Percentiles rank a stretch among this genome's conserved stretches.
Evolutionary conservation across 2,888 invertebrate species (phyloP).

Genomic region (Zootermopsis nevadensis): DNA sequence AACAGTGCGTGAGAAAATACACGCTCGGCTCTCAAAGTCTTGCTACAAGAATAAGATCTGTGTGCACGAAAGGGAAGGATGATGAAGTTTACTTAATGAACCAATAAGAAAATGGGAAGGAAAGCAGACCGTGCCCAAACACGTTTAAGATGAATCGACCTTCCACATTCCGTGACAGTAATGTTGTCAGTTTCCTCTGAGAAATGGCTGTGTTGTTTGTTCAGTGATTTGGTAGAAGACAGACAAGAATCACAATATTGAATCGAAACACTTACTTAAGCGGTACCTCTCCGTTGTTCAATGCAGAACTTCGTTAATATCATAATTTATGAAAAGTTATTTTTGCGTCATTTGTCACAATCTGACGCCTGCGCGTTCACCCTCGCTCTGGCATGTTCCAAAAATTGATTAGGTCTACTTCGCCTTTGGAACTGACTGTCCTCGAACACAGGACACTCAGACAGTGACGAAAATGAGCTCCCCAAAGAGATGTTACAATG

Average conservation of each 20-base stretch:
- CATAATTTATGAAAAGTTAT: too few relatives aligned
- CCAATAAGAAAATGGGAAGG: background rate
- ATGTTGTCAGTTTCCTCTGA: background rate
- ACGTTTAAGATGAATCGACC: conserved; percentile 7
- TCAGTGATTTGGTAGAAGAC: background rate
- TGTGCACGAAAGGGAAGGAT: background rate
- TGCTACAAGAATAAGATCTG: background rate
- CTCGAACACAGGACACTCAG: too few relatives aligned
- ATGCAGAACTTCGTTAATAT: too few relatives aligned
- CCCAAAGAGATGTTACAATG: too few relatives aligned
- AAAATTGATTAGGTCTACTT: too few relatives aligned
- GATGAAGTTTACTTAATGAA: background rate
- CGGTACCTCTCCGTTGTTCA: too few relatives aligned
- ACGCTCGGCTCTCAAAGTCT: background rate
- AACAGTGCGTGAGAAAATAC: background rate
- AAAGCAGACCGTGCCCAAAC: background rate
- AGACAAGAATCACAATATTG: background rate
- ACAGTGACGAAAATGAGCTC: too few relatives aligned
- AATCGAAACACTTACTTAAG: background rate
- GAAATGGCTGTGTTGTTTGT: background rate
- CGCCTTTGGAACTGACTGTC: too few relatives aligned
- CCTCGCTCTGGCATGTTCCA: too few relatives aligned
- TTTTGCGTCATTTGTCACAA: too few relatives aligned
- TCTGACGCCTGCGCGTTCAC: too few relatives aligned
- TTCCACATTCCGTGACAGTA: background rate